These are phyloP conservation scores for Sarcoramphus papa DNA, from an alignment of 2,797 vertebrate genomes.

Conservation along the genomic window DNA sequence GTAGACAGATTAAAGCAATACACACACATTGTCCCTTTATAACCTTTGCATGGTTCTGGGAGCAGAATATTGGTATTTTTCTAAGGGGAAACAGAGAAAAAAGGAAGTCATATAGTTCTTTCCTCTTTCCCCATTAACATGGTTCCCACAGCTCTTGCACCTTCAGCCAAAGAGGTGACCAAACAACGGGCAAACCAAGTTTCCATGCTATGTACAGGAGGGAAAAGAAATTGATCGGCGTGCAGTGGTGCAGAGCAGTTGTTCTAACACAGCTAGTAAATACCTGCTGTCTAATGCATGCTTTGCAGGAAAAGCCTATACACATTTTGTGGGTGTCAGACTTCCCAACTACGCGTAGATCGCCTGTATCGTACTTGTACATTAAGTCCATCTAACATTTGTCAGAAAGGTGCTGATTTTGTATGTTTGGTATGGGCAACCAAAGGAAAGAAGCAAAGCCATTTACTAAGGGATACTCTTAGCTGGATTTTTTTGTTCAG, in stretches of 20 bases:
- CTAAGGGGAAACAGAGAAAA: neutral
- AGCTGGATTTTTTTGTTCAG: neutral
- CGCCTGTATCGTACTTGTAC: neutral
- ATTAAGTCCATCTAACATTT: neutral
- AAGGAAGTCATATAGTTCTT: neutral
- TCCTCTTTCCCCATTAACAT: neutral
- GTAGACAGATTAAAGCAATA: neutral
- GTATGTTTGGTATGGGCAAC: neutral
- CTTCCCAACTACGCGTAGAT: neutral
- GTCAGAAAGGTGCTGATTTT: neutral
- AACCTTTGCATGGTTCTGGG: neutral
- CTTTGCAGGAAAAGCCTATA: neutral
- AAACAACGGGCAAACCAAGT: neutral
- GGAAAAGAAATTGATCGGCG: neutral
- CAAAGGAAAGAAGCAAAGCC: neutral
- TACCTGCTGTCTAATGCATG: neutral
- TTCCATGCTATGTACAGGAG: fast-evolving
- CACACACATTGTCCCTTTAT: neutral
- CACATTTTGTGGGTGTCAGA: neutral
- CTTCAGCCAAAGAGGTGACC: neutral
- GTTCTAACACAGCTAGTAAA: neutral
- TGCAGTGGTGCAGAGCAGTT: neutral
- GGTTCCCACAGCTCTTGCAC: neutral
- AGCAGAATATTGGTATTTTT: neutral
- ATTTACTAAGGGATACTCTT: neutral